These are phyloP conservation scores for Anguilla obscura DNA, from an alignment of 2,797 vertebrate species.

Conservation along the genomic window DNA sequence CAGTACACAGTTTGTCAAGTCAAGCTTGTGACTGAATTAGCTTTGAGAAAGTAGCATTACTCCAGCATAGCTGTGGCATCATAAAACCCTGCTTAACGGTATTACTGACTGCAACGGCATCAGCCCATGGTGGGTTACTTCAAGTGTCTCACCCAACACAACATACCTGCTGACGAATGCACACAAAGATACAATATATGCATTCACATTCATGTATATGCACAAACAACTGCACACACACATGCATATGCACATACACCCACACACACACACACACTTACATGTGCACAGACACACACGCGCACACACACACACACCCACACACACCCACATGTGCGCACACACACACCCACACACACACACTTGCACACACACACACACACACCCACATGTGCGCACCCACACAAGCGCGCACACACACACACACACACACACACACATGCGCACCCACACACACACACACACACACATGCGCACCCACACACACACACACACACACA, in stretches of 20 bases:
- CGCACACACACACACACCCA: not conserved
- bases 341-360: not conserved
- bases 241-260: not conserved
- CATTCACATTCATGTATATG: not conserved
- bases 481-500: not conserved
- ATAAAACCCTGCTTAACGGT: constrained; percentile 12
- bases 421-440: not conserved
- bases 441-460: not conserved
- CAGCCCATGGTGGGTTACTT: not conserved
- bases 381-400: not conserved
- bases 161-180: not conserved
- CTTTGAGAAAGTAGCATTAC: constrained; percentile 6
- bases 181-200: not conserved
- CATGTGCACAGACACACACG: not conserved
- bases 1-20: constrained; percentile 28
- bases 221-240: not conserved
- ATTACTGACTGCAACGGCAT: constrained; percentile 27
- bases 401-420: not conserved
- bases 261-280: not conserved
- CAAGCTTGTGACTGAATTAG: constrained; percentile 26
- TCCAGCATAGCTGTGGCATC: not conserved
- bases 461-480: not conserved
- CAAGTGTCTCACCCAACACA: not conserved
- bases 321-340: too few relatives aligned
- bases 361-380: not conserved